Percentiles rank a stretch among this genome's conserved stretches.
Conservation (phyloP, 2,888 invertebrate species). For the Dicycla oo region DNA sequence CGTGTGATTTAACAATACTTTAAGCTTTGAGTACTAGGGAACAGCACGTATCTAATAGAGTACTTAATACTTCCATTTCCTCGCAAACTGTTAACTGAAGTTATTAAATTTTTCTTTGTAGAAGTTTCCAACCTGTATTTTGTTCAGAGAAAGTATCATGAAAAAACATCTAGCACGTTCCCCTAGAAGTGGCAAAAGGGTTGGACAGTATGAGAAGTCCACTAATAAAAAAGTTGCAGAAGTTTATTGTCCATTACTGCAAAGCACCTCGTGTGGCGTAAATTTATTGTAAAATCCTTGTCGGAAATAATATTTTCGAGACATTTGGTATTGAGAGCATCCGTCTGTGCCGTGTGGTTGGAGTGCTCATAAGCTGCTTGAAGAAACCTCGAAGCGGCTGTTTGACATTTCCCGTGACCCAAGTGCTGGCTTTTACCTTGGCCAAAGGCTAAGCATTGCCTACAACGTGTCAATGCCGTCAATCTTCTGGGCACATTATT, state of each 20-base stretch:
- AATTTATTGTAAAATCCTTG: no score
- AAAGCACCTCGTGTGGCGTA: no score
- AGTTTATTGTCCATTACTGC: no score
- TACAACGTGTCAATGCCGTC: background rate
- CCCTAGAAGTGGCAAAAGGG: background rate
- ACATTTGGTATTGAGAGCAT: background rate
- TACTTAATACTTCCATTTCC: background rate
- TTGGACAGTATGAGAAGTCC: background rate
- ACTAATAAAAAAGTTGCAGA: no score
- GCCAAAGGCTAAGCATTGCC: background rate
- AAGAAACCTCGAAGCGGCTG: background rate
- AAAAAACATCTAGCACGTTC: background rate
- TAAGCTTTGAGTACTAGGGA: constrained; percentile 12
- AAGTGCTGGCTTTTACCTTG: background rate
- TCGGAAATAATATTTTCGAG: background rate
- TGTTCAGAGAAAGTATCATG: background rate
- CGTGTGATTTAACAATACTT: background rate
- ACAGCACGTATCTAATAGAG: constrained; percentile 18
- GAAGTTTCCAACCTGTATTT: background rate
- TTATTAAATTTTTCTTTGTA: background rate
- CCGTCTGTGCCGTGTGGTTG: background rate
- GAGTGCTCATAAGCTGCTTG: background rate
- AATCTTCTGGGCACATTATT: background rate
- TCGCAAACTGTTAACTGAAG: background rate
- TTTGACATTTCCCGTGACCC: background rate